These are phyloP conservation scores for Apis laboriosa DNA, from an alignment of 1,140 invertebrate species.

Conservation along the genomic window DNA sequence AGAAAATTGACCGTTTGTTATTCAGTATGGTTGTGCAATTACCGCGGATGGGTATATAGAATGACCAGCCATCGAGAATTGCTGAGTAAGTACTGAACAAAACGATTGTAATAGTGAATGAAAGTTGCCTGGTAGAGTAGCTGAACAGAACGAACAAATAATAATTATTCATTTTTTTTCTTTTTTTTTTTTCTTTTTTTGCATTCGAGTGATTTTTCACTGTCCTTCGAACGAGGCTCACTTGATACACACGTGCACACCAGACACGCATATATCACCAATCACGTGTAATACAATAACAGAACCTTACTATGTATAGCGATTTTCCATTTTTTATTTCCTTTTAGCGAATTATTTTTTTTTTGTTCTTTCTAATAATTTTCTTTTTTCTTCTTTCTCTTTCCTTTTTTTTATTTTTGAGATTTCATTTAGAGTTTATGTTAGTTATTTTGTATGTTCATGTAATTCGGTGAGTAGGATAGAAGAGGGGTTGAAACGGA, in stretches of 20 bases:
- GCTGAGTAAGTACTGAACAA: constrained; percentile 66
- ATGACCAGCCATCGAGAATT: constrained; percentile 54
- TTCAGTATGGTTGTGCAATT: constrained; percentile 45
- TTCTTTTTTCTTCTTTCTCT: not conserved
- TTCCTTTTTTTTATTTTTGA: not conserved
- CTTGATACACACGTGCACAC: constrained; percentile 22
- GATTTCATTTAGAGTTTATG: not conserved
- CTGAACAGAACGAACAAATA: constrained; percentile 60
- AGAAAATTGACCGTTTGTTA: constrained; percentile 4
- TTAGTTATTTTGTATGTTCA: constrained; percentile 39
- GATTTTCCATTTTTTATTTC: constrained; percentile 33
- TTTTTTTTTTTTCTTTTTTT: constrained; percentile 5
- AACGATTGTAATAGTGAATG: constrained; percentile 72
- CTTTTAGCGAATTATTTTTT: constrained; percentile 51
- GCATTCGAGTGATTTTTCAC: constrained; percentile 55
- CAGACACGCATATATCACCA: not conserved
- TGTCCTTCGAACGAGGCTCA: constrained; percentile 33
- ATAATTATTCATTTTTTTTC: not conserved
- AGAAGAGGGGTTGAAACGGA: not conserved
- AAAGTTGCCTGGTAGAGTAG: constrained; percentile 73
- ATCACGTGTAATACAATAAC: not conserved
- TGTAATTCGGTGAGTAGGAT: too few relatives aligned
- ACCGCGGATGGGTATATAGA: constrained; percentile 56
- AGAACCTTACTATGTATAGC: constrained; percentile 19
- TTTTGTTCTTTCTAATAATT: not conserved